phyloP scores from a whole-genome alignment of 2,888 invertebrate genomes.

The Rhogogaster chlorosoma region DNA sequence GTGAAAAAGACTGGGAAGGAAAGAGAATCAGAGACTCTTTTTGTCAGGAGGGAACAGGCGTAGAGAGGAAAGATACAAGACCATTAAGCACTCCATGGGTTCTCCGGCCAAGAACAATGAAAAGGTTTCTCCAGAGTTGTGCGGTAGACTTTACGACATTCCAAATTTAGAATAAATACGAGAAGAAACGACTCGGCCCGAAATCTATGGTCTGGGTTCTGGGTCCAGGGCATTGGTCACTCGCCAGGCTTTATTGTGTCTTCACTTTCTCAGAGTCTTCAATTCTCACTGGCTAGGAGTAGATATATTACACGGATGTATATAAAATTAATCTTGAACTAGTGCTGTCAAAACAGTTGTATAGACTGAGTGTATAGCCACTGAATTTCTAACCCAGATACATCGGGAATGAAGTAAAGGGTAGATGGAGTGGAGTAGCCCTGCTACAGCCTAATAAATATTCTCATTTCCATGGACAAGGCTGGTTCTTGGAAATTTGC shows the following conservation, averaged over 20 bases:
- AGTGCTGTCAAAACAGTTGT: neutral
- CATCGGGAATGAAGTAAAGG: slow-evolving; percentile 23
- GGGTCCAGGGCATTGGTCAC: neutral
- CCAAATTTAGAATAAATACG: slow-evolving; percentile 30
- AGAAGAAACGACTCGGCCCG: neutral
- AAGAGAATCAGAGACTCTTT: neutral
- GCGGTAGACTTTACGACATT: neutral
- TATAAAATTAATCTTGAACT: slow-evolving; percentile 2
- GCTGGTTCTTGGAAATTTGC: slow-evolving; percentile 22
- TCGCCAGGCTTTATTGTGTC: neutral
- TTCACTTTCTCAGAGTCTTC: neutral
- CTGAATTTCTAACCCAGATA: slow-evolving; percentile 14
- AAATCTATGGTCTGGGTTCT: slow-evolving; percentile 6
- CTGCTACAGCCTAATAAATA: slow-evolving; percentile 24
- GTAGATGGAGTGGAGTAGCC: slow-evolving; percentile 12
- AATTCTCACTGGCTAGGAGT: neutral
- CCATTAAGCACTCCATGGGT: slow-evolving; percentile 39
- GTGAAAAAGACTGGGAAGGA: slow-evolving; percentile 11
- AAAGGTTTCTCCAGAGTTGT: slow-evolving; percentile 54
- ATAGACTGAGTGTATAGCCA: neutral
- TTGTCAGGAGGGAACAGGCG: slow-evolving; percentile 8
- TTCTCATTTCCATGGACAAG: slow-evolving; percentile 8
- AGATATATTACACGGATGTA: slow-evolving; percentile 1
- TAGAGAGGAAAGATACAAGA: slow-evolving; percentile 29
- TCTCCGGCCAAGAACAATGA: slow-evolving; percentile 58